phyloP scores from a whole-genome alignment of 1,140 invertebrate genomes.

The Eriocheir sinensis region DNA sequence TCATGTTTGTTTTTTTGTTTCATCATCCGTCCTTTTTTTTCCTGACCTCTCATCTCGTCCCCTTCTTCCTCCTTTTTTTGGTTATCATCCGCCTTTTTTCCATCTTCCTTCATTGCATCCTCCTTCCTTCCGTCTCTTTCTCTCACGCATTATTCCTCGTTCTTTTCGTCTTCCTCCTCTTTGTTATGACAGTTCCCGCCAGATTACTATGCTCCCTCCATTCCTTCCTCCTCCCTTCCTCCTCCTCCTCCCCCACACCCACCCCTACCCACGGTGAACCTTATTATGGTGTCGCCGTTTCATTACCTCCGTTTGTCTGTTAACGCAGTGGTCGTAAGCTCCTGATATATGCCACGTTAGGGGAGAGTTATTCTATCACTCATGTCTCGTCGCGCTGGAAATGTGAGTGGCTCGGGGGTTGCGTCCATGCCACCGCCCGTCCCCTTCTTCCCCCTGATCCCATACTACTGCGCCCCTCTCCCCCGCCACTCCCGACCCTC shows the following conservation, averaged over 20 bases:
- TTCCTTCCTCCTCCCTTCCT: background rate
- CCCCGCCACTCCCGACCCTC: too few species aligned
- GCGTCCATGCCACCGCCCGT: background rate
- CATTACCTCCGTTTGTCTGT: slow-evolving; percentile 14
- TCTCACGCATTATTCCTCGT: too few species aligned
- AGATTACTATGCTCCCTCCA: background rate
- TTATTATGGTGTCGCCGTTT: background rate
- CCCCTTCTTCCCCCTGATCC: background rate
- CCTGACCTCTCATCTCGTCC: too few species aligned
- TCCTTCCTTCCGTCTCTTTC: too few species aligned
- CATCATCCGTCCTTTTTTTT: too few species aligned
- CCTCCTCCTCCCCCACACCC: slow-evolving; percentile 31
- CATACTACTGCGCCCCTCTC: too few species aligned
- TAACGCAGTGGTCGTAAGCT: background rate
- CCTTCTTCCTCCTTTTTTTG: background rate
- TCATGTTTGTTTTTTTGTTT: too few species aligned
- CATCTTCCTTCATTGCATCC: too few species aligned
- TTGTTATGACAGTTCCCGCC: background rate
- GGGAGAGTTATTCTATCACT: background rate
- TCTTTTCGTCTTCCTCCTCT: background rate
- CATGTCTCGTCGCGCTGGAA: background rate
- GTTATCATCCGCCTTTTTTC: too few species aligned
- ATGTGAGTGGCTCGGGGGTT: background rate
- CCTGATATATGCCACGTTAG: background rate
- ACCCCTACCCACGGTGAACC: background rate